Evolutionary conservation across 2,797 vertebrate species (phyloP).

Genomic region (Crenichthys baileyi): DNA sequence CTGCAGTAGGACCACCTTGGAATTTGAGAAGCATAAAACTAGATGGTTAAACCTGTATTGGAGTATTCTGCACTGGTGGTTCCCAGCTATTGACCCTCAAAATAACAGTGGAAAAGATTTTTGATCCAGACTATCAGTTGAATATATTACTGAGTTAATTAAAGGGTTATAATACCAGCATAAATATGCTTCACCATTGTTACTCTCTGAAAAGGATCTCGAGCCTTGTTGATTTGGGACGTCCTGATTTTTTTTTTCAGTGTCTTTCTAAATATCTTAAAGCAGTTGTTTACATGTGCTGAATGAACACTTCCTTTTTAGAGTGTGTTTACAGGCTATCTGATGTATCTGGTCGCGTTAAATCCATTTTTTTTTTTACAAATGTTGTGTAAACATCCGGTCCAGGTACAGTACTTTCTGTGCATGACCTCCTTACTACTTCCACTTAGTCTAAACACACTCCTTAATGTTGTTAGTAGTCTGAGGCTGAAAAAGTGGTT

Average conservation of each 20-base stretch:
- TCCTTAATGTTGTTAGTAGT: constrained; percentile 4
- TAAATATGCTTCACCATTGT: too few species aligned
- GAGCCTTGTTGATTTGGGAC: too few species aligned
- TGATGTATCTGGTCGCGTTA: not conserved
- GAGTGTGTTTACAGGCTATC: constrained; percentile 29
- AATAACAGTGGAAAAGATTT: too few species aligned
- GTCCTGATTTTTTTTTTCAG: too few species aligned
- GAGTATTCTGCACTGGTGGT: too few species aligned
- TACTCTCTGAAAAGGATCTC: too few species aligned
- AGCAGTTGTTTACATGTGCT: constrained; percentile 7
- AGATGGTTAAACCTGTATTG: too few species aligned
- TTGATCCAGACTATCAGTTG: too few species aligned
- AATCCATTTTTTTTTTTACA: not conserved
- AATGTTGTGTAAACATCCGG: constrained; percentile 29
- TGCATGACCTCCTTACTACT: constrained; percentile 27
- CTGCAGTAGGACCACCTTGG: not conserved
- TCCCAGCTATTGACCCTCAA: too few species aligned
- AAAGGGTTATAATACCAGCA: too few species aligned
- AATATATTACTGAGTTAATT: too few species aligned
- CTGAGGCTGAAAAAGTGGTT: constrained; percentile 8
- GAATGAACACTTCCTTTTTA: not conserved
- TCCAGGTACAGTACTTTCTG: constrained; percentile 5
- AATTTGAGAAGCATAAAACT: not conserved
- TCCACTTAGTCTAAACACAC: constrained; percentile 33
- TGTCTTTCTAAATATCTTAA: constrained; percentile 1